A percentile compares a stretch with the other conserved stretches of the same genome.
Evolutionary conservation across 1,140 invertebrate genomes (phyloP).

Genomic region (Drosophila lini): DNA sequence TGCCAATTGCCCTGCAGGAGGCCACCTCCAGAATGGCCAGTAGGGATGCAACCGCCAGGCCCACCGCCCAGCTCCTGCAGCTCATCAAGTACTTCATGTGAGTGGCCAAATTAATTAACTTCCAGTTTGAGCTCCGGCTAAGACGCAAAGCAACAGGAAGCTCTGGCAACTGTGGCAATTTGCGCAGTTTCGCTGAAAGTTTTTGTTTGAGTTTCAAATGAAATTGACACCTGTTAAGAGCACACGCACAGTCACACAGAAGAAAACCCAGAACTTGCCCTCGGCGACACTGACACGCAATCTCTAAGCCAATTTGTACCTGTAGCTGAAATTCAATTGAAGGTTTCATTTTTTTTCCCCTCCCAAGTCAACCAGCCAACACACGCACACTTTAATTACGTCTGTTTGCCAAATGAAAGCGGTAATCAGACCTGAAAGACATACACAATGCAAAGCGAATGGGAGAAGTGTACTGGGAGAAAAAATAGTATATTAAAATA

Average conservation of each 20-base stretch:
- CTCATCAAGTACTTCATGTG: constrained; percentile 95
- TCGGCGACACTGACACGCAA: constrained; percentile 21
- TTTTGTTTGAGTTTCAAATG: constrained; percentile 75
- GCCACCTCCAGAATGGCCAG: constrained; percentile 93
- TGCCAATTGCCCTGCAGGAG: constrained; percentile 94
- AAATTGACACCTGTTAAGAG: constrained; percentile 76
- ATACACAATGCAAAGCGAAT: constrained; percentile 62
- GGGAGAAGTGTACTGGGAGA: not conserved
- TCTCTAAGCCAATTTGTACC: constrained; percentile 73
- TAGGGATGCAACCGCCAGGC: constrained; percentile 91
- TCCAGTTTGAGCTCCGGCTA: constrained; percentile 32
- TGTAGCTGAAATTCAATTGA: constrained; percentile 78
- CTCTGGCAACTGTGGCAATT: constrained; percentile 52
- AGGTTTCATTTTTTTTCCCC: constrained; percentile 46
- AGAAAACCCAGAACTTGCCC: not conserved
- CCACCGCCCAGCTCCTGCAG: constrained; percentile 93
- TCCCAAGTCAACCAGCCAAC: constrained; percentile 15
- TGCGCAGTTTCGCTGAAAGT: constrained; percentile 58
- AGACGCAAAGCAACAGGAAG: constrained; percentile 46
- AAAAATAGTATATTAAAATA: not conserved
- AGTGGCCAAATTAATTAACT: constrained; percentile 84
- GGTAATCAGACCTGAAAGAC: constrained; percentile 81
- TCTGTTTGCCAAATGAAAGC: constrained; percentile 80
- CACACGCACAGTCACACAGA: constrained; percentile 30
- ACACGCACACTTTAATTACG: constrained; percentile 72